Evolutionary conservation across 23 tunicate species (phyloP), one percentile per base, ranked within the genome.

Genomic region (Ciona savignyi): DNA sequence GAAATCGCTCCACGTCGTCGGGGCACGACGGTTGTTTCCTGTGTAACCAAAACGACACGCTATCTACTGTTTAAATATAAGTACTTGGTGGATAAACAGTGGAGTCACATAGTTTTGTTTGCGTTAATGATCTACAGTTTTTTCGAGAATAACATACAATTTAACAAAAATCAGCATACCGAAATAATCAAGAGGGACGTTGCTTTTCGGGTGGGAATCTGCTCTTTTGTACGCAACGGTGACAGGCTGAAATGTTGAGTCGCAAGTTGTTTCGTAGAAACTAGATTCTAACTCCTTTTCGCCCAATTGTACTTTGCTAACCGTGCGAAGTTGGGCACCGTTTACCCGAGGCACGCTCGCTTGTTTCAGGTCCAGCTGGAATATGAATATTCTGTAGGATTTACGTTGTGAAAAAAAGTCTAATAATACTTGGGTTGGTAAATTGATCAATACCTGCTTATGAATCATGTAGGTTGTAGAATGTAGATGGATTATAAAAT

Each of bases 201-300:
- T 78, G 33, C 87, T 88, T 65, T 75, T 78, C 27, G 86, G 81
- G 73, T 88, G 73, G 21, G 96, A 70, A 6, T 77, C 71, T 32
- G 80, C 96, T 69, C 69, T 74, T 51, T 1, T 21, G 30, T 51
- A 69, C 11, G 83, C 87, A 27, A 73, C 87, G 24, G 30, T 70
- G 11, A 77, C 71, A 63, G 80, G 63, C 27, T 88, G 73, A 56
- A 75, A 88, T 25, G 96, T 82, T 22, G 79, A 35, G 65, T 82
- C 83, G 65, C 83, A 81, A 1, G 96, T 88, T n/a, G 96, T 88
- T 42, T 82, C 83, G 61, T 88, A 88, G 60, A 71, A 82, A 2
- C 33, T 33, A 0, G 89, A 66, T 11, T 76, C 72, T 4, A 81
- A 75, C 24, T 74, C 73, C 56, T 80, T 72, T 72, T 71, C 86